A percentile compares a stretch with the other conserved stretches of the same genome.
Evolutionary conservation across 2,797 vertebrate species (phyloP).

Genomic region (Chloroceryle amazona): DNA sequence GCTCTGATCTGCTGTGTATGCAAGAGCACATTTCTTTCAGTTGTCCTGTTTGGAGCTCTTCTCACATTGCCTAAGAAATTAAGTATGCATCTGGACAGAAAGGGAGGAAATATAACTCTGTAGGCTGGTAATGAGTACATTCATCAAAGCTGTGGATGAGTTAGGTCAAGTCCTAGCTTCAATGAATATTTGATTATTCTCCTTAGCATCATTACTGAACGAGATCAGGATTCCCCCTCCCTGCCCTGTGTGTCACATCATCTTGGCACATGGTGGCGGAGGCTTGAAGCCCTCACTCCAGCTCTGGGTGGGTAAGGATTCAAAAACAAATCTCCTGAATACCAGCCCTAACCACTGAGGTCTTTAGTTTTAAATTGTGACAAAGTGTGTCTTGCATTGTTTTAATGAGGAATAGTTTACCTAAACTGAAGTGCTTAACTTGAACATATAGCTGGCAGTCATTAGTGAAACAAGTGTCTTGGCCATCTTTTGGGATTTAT

Average conservation of each 20-base stretch:
- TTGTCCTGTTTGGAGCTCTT: not conserved
- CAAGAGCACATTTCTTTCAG: not conserved
- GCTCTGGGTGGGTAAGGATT: not conserved
- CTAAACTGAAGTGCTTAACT: not conserved
- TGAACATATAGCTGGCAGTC: not conserved
- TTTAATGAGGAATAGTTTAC: not conserved
- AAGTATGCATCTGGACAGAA: slow-evolving; percentile 32
- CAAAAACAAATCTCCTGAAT: not conserved
- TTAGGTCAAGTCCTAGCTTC: slow-evolving; percentile 1
- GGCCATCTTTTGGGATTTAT: not conserved
- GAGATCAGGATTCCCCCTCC: slow-evolving; percentile 9
- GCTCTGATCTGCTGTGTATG: not conserved
- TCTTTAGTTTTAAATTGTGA: not conserved
- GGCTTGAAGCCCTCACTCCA: not conserved
- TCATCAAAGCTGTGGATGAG: slow-evolving; percentile 26
- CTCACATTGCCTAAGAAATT: not conserved
- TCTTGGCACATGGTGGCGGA: not conserved
- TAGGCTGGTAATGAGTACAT: slow-evolving; percentile 40
- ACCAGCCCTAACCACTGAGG: rapidly evolving
- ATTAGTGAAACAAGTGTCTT: not conserved
- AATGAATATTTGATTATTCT: slow-evolving; percentile 30
- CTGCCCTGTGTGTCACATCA: not conserved
- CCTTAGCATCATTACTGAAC: not conserved
- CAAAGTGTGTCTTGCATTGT: rapidly evolving
- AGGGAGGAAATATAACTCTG: slow-evolving; percentile 21